A percentile compares a stretch with the other conserved stretches of the same genome.
These are phyloP conservation scores for Sphaerophoria rueppellii DNA, from an alignment of 2,888 invertebrate genomes.

Conservation along the genomic window DNA sequence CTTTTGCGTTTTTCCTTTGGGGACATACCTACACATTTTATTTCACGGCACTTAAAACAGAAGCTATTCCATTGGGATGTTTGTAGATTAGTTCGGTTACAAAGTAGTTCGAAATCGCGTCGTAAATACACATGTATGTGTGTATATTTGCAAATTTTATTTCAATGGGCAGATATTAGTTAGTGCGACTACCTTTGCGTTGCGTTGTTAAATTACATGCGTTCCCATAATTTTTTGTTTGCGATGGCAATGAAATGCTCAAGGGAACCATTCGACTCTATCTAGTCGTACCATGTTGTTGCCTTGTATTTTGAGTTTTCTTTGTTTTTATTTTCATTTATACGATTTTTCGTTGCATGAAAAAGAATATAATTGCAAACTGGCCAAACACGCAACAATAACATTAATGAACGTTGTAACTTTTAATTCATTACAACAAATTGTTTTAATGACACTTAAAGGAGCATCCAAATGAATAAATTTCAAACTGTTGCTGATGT, in stretches of 20 bases:
- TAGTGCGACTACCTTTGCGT: too few relatives aligned
- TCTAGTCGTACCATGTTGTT: slow-evolving; percentile 32
- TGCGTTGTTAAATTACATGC: background rate
- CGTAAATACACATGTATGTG: too few relatives aligned
- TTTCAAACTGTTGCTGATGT: background rate
- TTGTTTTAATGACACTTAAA: slow-evolving; percentile 62
- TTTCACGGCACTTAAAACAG: too few relatives aligned
- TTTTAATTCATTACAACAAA: slow-evolving; percentile 61
- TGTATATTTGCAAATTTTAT: too few relatives aligned
- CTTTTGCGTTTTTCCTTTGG: too few relatives aligned
- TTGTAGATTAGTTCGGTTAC: too few relatives aligned
- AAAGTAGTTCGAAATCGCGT: too few relatives aligned
- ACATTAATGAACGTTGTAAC: slow-evolving; percentile 56
- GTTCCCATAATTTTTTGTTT: slow-evolving; percentile 1
- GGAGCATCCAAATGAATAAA: slow-evolving; percentile 14
- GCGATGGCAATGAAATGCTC: slow-evolving; percentile 61
- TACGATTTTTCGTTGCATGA: slow-evolving; percentile 10
- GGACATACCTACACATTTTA: too few relatives aligned
- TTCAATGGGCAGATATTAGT: too few relatives aligned
- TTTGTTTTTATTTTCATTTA: background rate
- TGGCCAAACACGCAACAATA: slow-evolving; percentile 50
- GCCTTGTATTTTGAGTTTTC: slow-evolving; percentile 49
- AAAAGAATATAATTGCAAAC: slow-evolving; percentile 47
- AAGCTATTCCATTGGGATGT: too few relatives aligned
- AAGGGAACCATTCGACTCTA: slow-evolving; percentile 52